These are phyloP conservation scores for Iguana delicatissima DNA, from an alignment of 2,797 vertebrate genomes.

Conservation along the genomic window DNA sequence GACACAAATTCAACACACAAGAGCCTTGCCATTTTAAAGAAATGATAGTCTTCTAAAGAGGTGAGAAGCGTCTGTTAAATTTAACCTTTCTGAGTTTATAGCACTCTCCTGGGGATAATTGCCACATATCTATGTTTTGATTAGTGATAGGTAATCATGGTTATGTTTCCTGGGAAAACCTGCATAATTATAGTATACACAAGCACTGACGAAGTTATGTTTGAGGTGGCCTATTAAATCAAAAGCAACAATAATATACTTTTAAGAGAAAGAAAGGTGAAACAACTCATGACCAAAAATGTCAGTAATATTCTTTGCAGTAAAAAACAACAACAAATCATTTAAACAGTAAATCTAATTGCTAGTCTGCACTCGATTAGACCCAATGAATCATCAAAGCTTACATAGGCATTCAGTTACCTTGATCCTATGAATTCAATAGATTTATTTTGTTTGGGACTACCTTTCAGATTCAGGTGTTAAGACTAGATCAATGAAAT, in stretches of 20 bases:
- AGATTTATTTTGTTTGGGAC: no score
- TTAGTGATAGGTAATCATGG: slow-evolving; percentile 6
- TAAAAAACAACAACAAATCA: neutral
- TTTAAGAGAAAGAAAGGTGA: neutral
- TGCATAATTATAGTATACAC: slow-evolving; percentile 6
- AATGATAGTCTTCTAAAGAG: neutral
- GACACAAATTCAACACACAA: neutral
- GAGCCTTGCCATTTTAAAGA: neutral
- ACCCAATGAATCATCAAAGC: no score
- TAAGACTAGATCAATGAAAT: neutral
- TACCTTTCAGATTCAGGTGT: no score
- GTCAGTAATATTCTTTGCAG: neutral
- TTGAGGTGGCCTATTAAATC: neutral
- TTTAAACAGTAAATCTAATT: no score
- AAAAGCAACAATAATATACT: neutral
- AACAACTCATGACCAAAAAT: neutral
- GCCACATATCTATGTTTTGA: slow-evolving; percentile 26
- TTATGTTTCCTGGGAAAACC: neutral
- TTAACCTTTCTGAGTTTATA: slow-evolving; percentile 8
- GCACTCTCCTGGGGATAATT: slow-evolving; percentile 8
- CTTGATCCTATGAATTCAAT: no score
- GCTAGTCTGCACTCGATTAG: no score
- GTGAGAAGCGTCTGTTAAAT: slow-evolving; percentile 8
- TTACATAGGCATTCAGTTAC: no score
- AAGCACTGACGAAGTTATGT: neutral